Conservation (phyloP, 2,113 vertebrate genomes). For the Vanacampus margaritifer region DNA sequence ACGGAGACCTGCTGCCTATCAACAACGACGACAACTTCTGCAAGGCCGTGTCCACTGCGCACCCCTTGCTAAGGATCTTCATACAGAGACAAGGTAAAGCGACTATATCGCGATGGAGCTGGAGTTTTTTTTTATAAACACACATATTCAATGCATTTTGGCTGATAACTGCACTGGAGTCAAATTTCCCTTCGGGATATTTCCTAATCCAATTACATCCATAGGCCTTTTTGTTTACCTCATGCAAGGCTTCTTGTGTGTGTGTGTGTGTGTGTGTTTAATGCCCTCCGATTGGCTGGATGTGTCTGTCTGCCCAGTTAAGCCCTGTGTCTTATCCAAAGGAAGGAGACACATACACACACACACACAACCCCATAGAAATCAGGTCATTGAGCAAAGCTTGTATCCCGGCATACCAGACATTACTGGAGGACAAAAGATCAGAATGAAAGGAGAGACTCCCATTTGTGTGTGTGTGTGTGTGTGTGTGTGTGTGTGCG, state of each 20-base stretch:
- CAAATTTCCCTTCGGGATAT: conserved; percentile 32
- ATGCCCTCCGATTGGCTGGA: conserved; percentile 11
- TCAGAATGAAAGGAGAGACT: conserved; percentile 67
- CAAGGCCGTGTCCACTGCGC: conserved; percentile 92
- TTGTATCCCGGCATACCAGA: conserved; percentile 69
- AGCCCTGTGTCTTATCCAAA: conserved; percentile 61
- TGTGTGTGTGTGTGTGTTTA: conserved; percentile 22
- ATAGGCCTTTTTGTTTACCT: conserved; percentile 57
- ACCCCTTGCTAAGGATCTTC: conserved; percentile 92
- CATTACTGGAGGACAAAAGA: conserved; percentile 73
- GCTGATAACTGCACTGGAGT: conserved; percentile 25
- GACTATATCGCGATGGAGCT: no score
- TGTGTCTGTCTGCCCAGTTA: conserved; percentile 59
- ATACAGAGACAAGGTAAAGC: conserved; percentile 91
- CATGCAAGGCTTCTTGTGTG: conserved; percentile 21
- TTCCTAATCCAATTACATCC: conserved; percentile 48
- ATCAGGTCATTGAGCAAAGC: conserved; percentile 71
- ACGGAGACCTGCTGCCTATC: conserved; percentile 97
- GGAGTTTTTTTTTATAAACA: no score
- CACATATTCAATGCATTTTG: conserved; percentile 12
- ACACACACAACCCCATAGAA: conserved; percentile 52
- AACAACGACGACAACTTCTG: conserved; percentile 98
- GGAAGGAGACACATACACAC: conserved; percentile 34
- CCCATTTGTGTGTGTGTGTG: conserved; percentile 29
- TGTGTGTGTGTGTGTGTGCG: no score